These are phyloP conservation scores for Ramphastos sulfuratus DNA, from an alignment of 2,113 vertebrate genomes.

Conservation along the genomic window DNA sequence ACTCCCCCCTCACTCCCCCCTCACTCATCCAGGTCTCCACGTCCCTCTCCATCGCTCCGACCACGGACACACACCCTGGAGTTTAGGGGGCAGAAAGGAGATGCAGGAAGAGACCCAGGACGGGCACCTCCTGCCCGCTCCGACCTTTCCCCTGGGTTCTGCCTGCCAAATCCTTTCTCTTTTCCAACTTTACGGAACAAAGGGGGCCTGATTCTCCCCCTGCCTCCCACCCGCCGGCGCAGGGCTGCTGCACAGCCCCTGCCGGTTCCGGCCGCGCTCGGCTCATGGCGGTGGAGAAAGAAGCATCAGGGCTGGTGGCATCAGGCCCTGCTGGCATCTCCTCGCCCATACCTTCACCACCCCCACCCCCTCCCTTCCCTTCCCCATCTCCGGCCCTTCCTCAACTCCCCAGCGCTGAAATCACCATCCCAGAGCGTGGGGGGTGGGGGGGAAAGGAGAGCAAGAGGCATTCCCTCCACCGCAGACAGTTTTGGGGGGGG, in stretches of 20 bases:
- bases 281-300: fast-evolving
- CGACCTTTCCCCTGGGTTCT: not conserved
- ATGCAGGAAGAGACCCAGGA: not conserved
- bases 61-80: not conserved
- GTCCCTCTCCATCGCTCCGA: not conserved
- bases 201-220: conserved; percentile 38
- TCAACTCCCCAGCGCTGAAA: not conserved
- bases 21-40: not conserved
- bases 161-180: not conserved
- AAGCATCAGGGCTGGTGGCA: not conserved
- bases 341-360: not conserved
- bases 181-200: conserved; percentile 58
- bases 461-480: not conserved
- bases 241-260: not conserved
- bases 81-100: not conserved
- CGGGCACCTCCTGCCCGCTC: not conserved
- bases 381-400: not conserved
- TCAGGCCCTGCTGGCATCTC: not conserved
- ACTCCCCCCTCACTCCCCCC: not conserved
- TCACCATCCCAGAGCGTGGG: not conserved
- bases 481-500: not conserved
- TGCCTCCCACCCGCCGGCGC: not conserved
- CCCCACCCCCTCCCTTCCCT: too few relatives aligned
- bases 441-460: not conserved
- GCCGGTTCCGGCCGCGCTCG: fast-evolving